Evolutionary conservation across 2,888 invertebrate species (phyloP).

Genomic region (Alloscopus bannaensis): DNA sequence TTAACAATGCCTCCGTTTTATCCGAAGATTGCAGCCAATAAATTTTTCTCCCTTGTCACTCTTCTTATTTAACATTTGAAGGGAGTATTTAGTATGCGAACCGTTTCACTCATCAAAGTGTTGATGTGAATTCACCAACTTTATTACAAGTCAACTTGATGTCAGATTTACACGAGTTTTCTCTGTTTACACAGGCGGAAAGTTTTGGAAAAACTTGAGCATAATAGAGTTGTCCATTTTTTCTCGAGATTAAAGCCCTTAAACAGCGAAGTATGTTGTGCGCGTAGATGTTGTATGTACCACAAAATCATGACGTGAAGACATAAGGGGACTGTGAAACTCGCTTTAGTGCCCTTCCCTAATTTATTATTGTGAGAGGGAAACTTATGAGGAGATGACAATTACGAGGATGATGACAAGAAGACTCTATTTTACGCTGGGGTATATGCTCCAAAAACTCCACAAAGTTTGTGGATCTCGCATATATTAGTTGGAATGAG

Average conservation of each 20-base stretch:
- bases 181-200: no score
- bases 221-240: constrained; percentile 26
- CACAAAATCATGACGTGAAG: constrained; percentile 38
- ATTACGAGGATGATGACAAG: constrained; percentile 48
- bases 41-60: no score
- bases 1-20: no score
- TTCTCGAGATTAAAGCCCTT: constrained; percentile 4
- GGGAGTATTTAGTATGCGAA: no score
- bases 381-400: constrained; percentile 51
- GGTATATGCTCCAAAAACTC: background rate
- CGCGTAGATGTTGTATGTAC: background rate
- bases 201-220: background rate
- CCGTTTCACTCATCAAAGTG: no score
- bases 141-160: no score
- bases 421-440: constrained; percentile 16
- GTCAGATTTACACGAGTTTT: no score
- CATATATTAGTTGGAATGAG: no score
- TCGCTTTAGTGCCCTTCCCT: constrained; percentile 65
- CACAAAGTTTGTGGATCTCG: constrained; percentile 1
- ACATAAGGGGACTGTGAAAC: constrained; percentile 58
- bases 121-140: no score
- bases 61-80: no score
- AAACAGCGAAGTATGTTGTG: background rate
- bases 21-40: no score
- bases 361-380: constrained; percentile 53